Evolutionary conservation across 1,140 invertebrate genomes (phyloP).

Genomic region (Coptotermes formosanus): DNA sequence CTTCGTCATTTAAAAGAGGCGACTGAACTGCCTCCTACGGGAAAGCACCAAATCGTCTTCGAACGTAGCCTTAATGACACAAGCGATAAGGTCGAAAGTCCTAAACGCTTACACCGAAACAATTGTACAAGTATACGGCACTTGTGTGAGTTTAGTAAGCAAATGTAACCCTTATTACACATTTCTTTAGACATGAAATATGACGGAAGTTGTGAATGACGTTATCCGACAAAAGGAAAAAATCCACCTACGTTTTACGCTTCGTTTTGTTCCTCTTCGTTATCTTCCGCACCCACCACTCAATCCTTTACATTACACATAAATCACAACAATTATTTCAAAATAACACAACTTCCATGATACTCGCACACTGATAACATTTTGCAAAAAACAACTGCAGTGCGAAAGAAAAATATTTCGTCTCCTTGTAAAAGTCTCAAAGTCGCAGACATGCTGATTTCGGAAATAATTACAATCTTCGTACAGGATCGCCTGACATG

Average conservation of each 20-base stretch:
- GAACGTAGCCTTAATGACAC: constrained; percentile 4
- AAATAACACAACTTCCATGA: too few species aligned
- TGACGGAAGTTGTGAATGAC: constrained; percentile 18
- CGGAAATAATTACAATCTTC: too few species aligned
- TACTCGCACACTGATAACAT: too few species aligned
- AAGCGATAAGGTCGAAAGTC: constrained; percentile 31
- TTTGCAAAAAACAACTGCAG: too few species aligned
- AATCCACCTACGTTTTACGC: background rate
- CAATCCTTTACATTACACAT: background rate
- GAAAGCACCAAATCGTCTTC: constrained; percentile 28
- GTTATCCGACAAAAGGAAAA: background rate
- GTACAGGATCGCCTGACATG: too few species aligned
- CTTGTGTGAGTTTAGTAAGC: background rate
- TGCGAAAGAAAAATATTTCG: too few species aligned
- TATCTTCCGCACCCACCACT: background rate
- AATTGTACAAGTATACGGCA: background rate
- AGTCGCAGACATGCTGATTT: too few species aligned
- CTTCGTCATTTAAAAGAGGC: constrained; percentile 42
- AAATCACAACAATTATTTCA: background rate
- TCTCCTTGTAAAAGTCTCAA: too few species aligned
- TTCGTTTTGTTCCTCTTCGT: background rate
- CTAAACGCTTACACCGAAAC: background rate
- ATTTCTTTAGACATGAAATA: background rate
- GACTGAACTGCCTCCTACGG: constrained; percentile 35
- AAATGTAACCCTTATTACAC: background rate